Evolutionary conservation across 2,113 vertebrate species (phyloP).

Genomic region (Syngnathus scovelli): DNA sequence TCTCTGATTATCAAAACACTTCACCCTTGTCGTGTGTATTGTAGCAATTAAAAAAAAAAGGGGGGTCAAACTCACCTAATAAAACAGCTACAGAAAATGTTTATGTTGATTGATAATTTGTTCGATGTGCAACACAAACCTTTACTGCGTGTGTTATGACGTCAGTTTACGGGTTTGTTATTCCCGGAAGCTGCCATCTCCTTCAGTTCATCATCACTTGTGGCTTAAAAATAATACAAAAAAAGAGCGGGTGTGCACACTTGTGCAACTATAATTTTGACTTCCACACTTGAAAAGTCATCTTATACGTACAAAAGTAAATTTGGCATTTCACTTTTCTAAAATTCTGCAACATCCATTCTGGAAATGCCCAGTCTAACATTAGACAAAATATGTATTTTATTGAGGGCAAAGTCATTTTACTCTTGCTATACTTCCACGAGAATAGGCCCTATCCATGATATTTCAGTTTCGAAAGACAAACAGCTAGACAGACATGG

Average conservation of each 20-base stretch:
- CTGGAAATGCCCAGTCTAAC: not conserved
- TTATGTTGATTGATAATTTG: too few relatives aligned
- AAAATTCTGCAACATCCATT: not conserved
- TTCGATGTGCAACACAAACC: too few relatives aligned
- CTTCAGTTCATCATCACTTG: too few relatives aligned
- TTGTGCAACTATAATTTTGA: not conserved
- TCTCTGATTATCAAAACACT: slow-evolving; percentile 30
- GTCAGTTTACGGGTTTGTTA: too few relatives aligned
- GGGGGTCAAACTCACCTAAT: too few relatives aligned
- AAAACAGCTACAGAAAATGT: too few relatives aligned
- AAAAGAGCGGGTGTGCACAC: not conserved
- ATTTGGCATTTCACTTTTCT: not conserved
- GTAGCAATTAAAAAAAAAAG: not conserved
- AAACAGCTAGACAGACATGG: slow-evolving; percentile 9
- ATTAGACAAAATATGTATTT: too few relatives aligned
- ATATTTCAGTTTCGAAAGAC: not conserved
- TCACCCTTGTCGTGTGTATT: slow-evolving; percentile 3
- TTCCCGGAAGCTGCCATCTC: too few relatives aligned
- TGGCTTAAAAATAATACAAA: too few relatives aligned
- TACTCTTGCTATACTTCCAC: not conserved
- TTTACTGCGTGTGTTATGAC: too few relatives aligned
- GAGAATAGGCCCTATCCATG: not conserved
- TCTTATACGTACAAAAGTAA: not conserved
- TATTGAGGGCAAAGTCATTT: not conserved
- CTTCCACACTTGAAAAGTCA: not conserved